Percentiles rank a stretch among this genome's conserved stretches.
These are phyloP conservation scores for Helleia helle DNA, from an alignment of 2,888 invertebrate genomes.

Conservation along the genomic window DNA sequence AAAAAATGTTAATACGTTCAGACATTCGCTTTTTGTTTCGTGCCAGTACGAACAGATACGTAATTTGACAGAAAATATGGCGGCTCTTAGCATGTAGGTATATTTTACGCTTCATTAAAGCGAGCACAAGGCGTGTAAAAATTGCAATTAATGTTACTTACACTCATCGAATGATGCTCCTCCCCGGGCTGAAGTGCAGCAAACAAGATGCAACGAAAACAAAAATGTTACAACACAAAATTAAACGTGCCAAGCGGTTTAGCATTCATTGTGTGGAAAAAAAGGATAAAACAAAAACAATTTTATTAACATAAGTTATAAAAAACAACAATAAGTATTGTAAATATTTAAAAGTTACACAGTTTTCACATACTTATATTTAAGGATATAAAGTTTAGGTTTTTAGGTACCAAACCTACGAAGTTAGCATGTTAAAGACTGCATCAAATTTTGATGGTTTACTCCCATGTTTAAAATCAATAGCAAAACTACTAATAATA, in stretches of 20 bases:
- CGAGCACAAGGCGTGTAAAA: slow-evolving; percentile 12
- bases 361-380: too few relatives aligned
- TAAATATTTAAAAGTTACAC: too few relatives aligned
- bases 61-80: not conserved
- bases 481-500: too few relatives aligned
- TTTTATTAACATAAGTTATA: not conserved
- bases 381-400: too few relatives aligned
- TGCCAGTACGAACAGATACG: not conserved
- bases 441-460: too few relatives aligned
- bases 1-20: not conserved
- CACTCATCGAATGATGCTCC: slow-evolving; percentile 83
- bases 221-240: slow-evolving; percentile 54
- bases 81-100: slow-evolving; percentile 11
- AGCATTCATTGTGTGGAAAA: slow-evolving; percentile 7
- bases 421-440: too few relatives aligned
- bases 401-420: too few relatives aligned
- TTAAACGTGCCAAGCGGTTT: slow-evolving; percentile 27
- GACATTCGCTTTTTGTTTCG: slow-evolving; percentile 1
- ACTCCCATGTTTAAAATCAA: too few relatives aligned
- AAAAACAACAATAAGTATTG: too few relatives aligned
- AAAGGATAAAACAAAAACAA: not conserved
- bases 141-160: slow-evolving; percentile 55
- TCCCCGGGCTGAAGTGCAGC: slow-evolving; percentile 74
- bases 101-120: slow-evolving; percentile 5
- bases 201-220: slow-evolving; percentile 69